Evolutionary conservation across 2,113 vertebrate genomes (phyloP), one percentile per base, ranked within the genome.

Genomic region (Oncorhynchus nerka): DNA sequence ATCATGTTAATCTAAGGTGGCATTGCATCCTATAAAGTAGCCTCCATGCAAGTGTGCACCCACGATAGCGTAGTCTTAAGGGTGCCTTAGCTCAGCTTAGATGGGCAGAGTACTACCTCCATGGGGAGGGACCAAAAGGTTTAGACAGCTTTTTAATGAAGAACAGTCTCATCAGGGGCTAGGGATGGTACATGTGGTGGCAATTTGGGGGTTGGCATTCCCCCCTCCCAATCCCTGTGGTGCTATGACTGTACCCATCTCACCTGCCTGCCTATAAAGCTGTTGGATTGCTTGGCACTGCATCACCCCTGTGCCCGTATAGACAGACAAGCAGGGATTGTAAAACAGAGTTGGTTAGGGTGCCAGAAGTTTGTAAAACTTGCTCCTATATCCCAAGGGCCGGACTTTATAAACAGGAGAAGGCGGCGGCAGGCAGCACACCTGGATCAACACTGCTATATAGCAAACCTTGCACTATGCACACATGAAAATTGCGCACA

Each of bases 101-200:
- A 39, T 39, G 34, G 7, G 34, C 39, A 39, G 39, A 39, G 8
- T 39, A 39, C 7, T 39, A 39, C 7, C 2, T 45, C 8, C 39
- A 11, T 3, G 5, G 1, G 5, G 28, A 1, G 28, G 28, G 57
- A 61, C 57, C 16, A 20, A 5, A 59, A 20, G 57, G 15, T 61
- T 8, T n/a, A 61, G 4, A 20, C 57, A 6, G 7, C 15, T 20
- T 19, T 59, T n/a, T 59, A n/a, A n/a, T 20, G 5, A 59, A 3
- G 16, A 20, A 20, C 0, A 16, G 20, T 22, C 8, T 64, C n/a
- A 26, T 13, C 9, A 57, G 22, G 67, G 16, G 70, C 71, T 20
- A 57, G 62, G 67, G 16, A 71, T 71, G 72, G 75, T 87, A 79
- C 90, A 92, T 87, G 82, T 91, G 91, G 88, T 84, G 83, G 84